phyloP scores from a whole-genome alignment of 1,140 invertebrate genomes.

The Lethocerus indicus region DNA sequence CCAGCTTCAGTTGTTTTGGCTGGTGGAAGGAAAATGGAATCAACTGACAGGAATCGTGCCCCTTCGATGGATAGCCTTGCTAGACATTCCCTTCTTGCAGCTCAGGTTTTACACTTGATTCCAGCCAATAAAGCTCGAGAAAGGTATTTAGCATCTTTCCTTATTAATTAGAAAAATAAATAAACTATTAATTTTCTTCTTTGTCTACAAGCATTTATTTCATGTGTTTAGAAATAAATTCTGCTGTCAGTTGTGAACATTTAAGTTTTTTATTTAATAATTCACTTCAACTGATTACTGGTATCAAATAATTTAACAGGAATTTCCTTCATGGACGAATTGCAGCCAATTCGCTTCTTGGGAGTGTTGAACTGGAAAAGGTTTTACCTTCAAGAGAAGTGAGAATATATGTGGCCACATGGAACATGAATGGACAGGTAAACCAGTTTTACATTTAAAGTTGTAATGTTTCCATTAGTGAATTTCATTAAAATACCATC shows the following conservation, averaged over 20 bases:
- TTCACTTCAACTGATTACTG: background rate
- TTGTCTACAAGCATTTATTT: too few relatives aligned
- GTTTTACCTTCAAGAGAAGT: constrained; percentile 71
- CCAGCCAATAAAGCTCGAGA: constrained; percentile 60
- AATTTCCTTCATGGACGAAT: constrained; percentile 64
- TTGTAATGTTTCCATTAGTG: too few relatives aligned
- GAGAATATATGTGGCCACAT: constrained; percentile 78
- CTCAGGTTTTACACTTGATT: constrained; percentile 59
- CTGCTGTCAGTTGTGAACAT: too few relatives aligned
- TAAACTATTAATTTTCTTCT: background rate
- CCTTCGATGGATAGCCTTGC: constrained; percentile 51
- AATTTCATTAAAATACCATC: too few relatives aligned
- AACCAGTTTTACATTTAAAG: too few relatives aligned
- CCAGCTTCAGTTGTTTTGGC: constrained; percentile 14
- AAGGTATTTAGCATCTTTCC: constrained; percentile 28
- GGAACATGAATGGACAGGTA: constrained; percentile 94
- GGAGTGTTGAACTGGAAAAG: constrained; percentile 64
- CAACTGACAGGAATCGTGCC: constrained; percentile 10
- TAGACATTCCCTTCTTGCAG: constrained; percentile 51
- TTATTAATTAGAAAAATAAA: too few relatives aligned
- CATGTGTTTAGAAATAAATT: too few relatives aligned
- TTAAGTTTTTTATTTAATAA: constrained; percentile 6
- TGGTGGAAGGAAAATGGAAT: constrained; percentile 2
- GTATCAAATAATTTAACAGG: too few relatives aligned
- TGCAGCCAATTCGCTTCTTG: constrained; percentile 60